A percentile compares a stretch with the other conserved stretches of the same genome.
Conservation (phyloP, 2,113 vertebrate species). For the Brevimyrus niger region DNA sequence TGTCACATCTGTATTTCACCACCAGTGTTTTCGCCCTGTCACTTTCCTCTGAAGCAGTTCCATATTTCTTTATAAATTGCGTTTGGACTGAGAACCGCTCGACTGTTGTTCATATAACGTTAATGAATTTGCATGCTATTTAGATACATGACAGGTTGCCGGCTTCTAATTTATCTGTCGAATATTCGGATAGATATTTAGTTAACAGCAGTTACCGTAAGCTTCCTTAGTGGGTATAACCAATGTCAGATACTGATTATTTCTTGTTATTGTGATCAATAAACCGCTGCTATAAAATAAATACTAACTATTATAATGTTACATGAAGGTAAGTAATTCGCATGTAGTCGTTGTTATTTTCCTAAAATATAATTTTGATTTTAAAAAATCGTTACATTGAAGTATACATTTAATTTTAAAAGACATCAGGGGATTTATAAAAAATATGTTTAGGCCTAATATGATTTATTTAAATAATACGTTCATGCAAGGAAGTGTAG, state of each 20-base stretch:
- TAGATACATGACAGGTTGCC: not conserved
- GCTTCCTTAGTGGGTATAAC: not conserved
- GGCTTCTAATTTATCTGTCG: not conserved
- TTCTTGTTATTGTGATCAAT: not conserved
- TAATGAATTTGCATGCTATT: not conserved
- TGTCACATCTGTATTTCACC: not conserved
- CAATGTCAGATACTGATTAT: not conserved
- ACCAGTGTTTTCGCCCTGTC: not conserved
- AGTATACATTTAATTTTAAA: not conserved
- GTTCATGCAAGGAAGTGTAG: not conserved
- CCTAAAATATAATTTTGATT: not conserved
- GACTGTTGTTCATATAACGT: not conserved
- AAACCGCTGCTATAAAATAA: not conserved
- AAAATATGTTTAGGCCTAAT: not conserved
- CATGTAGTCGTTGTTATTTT: not conserved
- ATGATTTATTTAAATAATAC: not conserved
- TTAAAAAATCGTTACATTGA: not conserved
- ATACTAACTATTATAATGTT: not conserved
- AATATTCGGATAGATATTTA: not conserved
- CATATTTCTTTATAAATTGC: not conserved
- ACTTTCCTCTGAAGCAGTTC: not conserved
- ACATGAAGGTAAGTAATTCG: not conserved
- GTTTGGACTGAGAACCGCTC: not conserved
- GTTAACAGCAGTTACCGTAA: not conserved
- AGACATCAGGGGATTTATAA: not conserved